Evolutionary conservation across 2,888 invertebrate species (phyloP), one percentile per base, ranked within the genome.

Genomic region (Caenorhabditis imperialis): DNA sequence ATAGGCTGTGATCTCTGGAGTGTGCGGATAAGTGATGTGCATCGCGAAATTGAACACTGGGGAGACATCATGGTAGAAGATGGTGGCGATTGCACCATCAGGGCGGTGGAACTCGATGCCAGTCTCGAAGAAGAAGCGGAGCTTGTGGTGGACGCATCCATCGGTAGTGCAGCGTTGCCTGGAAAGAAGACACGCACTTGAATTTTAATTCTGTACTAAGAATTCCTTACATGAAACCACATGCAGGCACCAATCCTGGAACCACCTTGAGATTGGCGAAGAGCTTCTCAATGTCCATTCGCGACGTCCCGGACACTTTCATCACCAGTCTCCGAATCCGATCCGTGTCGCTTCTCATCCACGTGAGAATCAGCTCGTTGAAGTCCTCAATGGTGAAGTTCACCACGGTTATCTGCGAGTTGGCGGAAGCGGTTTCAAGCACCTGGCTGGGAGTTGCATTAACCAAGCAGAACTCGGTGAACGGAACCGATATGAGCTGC

Each of bases 201-300:
- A n/a, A n/a, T n/a, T n/a, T n/a, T n/a, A n/a, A n/a, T n/a, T n/a
- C n/a, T n/a, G n/a, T n/a, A n/a, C n/a, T n/a, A n/a, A n/a, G n/a
- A n/a, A n/a, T n/a, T n/a, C n/a, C n/a, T 45, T 14, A 45, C 45
- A 4, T 6, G n/a, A 23, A 45, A 4, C 45, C 23, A 23, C 45
- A 45, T 22, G 23, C 22, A 5, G 45, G 40, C 12, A 12, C 16
- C 5, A 10, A n/a, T 6, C 10, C 74, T 14, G 80, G 76, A 10
- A 74, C 76, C 2, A 38, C 42, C 12, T 75, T 61, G 16, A 81
- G 53, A 48, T 78, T 78, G 23, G 92, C 92, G 14, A 94, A 84
- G 89, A 92, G 89, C 61, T 92, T 94, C 33, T 92, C 92, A 84
- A 95, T 90, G 89, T 96, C 93, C 27, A 96, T 90, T 27, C 90